A percentile compares a stretch with the other conserved stretches of the same genome.
Conservation (phyloP, 2,888 invertebrate species). For the Lycocerus yunnanus region DNA sequence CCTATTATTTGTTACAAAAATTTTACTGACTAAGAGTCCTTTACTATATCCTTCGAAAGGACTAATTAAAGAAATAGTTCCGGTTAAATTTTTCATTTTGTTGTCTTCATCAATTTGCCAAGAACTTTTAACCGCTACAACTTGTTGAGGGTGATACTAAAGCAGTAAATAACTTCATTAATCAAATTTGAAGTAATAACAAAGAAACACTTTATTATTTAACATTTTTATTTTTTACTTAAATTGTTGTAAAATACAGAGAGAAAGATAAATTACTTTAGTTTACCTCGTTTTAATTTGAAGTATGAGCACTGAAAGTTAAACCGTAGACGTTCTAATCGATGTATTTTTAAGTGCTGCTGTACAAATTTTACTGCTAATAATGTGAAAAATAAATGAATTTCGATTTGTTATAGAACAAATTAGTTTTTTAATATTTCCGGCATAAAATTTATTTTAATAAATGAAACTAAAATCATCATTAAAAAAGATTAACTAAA, state of each 20-base stretch:
- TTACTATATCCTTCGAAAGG: conserved; percentile 73
- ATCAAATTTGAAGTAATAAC: neutral
- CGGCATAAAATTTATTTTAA: neutral
- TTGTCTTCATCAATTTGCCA: conserved; percentile 67
- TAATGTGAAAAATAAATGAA: neutral
- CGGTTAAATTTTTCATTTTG: conserved; percentile 67
- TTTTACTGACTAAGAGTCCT: conserved; percentile 70
- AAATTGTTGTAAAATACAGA: neutral
- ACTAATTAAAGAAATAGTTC: conserved; percentile 66
- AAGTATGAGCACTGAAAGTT: neutral
- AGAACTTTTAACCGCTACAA: conserved; percentile 70
- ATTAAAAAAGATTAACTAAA: neutral
- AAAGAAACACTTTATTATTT: neutral
- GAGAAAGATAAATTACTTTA: neutral
- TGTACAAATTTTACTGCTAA: no score
- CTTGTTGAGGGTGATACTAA: conserved; percentile 68
- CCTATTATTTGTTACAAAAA: conserved; percentile 66
- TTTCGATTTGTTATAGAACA: neutral
- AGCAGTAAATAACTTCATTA: neutral
- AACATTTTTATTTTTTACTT: neutral
- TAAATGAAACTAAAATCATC: neutral
- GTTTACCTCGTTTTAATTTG: neutral
- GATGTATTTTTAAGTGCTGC: neutral
- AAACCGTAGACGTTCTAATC: neutral
- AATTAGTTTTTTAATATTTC: neutral